phyloP scores from a whole-genome alignment of 2,888 invertebrate genomes.

The Bellardia bayeri region DNA sequence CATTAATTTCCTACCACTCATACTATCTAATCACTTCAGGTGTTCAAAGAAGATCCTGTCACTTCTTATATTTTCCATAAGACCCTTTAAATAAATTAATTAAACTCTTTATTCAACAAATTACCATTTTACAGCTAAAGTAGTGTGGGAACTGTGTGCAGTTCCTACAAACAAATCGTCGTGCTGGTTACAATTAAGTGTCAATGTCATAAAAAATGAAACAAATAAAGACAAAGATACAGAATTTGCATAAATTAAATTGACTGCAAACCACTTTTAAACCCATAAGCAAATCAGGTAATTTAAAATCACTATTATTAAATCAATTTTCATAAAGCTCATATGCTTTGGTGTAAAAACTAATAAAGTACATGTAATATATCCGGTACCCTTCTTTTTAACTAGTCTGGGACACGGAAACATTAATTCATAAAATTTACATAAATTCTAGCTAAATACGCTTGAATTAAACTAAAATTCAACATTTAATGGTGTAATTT shows the following conservation, averaged over 20 bases:
- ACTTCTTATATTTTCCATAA: neutral
- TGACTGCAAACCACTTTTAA: constrained; percentile 31
- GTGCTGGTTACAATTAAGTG: constrained; percentile 14
- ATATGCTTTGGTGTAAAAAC: neutral
- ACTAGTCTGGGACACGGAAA: constrained; percentile 49
- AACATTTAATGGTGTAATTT: neutral
- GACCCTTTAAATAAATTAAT: neutral
- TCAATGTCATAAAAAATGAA: constrained; percentile 8
- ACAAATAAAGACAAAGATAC: constrained; percentile 12
- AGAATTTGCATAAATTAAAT: constrained; percentile 54
- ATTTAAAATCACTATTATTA: constrained; percentile 63
- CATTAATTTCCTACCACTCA: neutral
- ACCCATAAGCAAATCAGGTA: constrained; percentile 60
- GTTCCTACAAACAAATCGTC: constrained; percentile 6
- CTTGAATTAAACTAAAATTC: constrained; percentile 1
- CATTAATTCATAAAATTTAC: constrained; percentile 60
- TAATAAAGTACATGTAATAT: constrained; percentile 26
- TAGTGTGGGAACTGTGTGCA: constrained; percentile 53
- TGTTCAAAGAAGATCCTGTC: constrained; percentile 41
- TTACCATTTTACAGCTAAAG: constrained; percentile 9
- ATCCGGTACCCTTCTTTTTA: constrained; percentile 46
- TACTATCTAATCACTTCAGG: constrained; percentile 45
- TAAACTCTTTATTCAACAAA: neutral
- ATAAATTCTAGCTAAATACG: constrained; percentile 42
- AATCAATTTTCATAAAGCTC: constrained; percentile 45